Percentiles rank a stretch among this genome's conserved stretches.
phyloP scores from a whole-genome alignment of 2,888 invertebrate species.

The Cephus sareptanus region DNA sequence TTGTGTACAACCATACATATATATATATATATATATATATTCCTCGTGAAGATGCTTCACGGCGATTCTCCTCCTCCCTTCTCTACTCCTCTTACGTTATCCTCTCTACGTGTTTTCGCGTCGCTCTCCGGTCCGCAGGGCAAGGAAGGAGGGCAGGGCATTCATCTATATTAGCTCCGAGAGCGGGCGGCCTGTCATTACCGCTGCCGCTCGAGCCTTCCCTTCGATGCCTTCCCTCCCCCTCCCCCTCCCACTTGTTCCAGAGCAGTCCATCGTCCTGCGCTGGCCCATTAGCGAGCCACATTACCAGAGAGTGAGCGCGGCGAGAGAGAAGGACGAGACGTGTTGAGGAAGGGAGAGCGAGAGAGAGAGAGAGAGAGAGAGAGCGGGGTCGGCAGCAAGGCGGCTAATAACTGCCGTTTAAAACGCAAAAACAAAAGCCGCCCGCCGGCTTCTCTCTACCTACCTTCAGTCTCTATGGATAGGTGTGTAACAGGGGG shows the following conservation, averaged over 20 bases:
- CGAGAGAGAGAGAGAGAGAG: conserved; percentile 16
- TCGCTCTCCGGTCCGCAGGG: conserved; percentile 53
- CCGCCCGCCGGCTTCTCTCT: conserved; percentile 18
- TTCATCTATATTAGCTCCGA: conserved; percentile 67
- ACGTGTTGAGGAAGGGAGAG: conserved; percentile 13
- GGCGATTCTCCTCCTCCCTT: conserved; percentile 26
- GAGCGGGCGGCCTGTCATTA: conserved; percentile 67
- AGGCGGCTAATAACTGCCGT: conserved; percentile 59
- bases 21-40: background rate
- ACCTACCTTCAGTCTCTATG: conserved; percentile 16
- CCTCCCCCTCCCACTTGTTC: conserved; percentile 7
- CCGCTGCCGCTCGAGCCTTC: conserved; percentile 56
- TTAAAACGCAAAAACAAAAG: conserved; percentile 61
- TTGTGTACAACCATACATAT: background rate
- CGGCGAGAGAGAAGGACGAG: conserved; percentile 15
- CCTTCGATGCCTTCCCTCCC: conserved; percentile 21
- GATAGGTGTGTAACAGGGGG: background rate
- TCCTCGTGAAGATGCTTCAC: background rate
- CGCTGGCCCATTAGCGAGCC: conserved; percentile 52
- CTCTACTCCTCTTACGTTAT: conserved; percentile 20
- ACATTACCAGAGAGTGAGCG: conserved; percentile 37
- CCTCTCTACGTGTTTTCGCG: conserved; percentile 14
- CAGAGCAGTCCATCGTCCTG: conserved; percentile 24
- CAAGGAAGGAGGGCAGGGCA: conserved; percentile 64
- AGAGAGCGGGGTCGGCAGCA: conserved; percentile 29